Percentiles rank a stretch among this genome's conserved stretches.
phyloP scores from a whole-genome alignment of 2,888 invertebrate species.

The Phortica okadai region DNA sequence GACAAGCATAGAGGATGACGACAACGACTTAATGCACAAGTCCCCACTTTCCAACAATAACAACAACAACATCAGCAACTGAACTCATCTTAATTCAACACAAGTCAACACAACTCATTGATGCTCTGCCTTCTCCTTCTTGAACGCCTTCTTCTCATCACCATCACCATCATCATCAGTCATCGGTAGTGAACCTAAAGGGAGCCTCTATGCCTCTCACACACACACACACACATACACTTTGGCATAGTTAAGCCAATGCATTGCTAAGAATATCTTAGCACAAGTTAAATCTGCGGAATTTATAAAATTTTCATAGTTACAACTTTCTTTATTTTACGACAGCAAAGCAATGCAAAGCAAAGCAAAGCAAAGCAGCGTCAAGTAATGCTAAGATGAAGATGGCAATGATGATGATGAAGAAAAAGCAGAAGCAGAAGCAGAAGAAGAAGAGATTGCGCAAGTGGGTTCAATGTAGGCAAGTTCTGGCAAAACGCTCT shows the following conservation, averaged over 20 bases:
- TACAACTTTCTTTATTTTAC: slow-evolving; percentile 68
- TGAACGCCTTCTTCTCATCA: not conserved
- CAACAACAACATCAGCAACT: not conserved
- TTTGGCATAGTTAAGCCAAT: not conserved
- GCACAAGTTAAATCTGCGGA: slow-evolving; percentile 68
- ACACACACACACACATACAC: no score
- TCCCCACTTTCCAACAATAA: not conserved
- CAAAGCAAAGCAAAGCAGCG: not conserved
- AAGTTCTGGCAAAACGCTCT: not conserved
- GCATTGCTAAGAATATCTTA: slow-evolving; percentile 54
- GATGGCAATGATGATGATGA: not conserved
- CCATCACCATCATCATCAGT: not conserved
- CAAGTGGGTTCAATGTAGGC: not conserved
- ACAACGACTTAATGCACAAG: not conserved
- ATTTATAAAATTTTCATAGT: slow-evolving; percentile 73
- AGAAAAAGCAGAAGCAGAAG: not conserved
- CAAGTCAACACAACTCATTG: not conserved
- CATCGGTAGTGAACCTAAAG: no score
- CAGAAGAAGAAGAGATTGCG: not conserved
- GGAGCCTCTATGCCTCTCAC: no score
- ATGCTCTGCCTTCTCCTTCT: not conserved
- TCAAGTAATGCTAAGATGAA: not conserved
- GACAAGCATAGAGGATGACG: not conserved
- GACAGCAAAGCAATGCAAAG: slow-evolving; percentile 18
- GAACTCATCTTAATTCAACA: not conserved